These are phyloP conservation scores for Montipora capitata DNA, from an alignment of 92 coral and sea anemone species.

Conservation along the genomic window DNA sequence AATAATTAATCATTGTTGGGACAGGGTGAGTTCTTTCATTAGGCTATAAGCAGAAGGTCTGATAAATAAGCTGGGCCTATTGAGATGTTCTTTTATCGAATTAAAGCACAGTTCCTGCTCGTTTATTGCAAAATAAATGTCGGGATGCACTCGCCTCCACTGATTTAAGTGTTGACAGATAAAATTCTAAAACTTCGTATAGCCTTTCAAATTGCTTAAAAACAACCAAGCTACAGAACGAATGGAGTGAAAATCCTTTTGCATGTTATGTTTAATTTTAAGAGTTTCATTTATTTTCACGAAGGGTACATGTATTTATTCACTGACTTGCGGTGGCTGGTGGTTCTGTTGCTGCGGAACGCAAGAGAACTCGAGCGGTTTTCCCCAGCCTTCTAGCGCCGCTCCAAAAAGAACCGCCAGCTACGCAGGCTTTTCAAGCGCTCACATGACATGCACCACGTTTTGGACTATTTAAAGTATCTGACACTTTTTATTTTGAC, in stretches of 20 bases:
- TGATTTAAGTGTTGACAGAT: constrained; percentile 17
- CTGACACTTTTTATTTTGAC: too few species aligned
- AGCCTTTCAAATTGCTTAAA: constrained; percentile 10
- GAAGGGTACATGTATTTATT: too few species aligned
- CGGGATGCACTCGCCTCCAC: background rate
- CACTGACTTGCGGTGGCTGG: too few species aligned
- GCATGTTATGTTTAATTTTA: background rate
- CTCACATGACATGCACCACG: too few species aligned
- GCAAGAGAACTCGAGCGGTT: too few species aligned
- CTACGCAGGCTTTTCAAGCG: too few species aligned
- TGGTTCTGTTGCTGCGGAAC: too few species aligned
- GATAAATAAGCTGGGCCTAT: background rate
- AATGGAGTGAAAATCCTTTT: background rate
- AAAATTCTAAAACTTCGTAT: background rate
- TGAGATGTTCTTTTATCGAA: constrained; percentile 19
- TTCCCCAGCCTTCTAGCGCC: too few species aligned
- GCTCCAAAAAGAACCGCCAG: too few species aligned
- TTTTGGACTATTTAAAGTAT: too few species aligned
- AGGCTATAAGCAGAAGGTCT: background rate
- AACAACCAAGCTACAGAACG: background rate
- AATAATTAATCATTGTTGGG: constrained; percentile 13
- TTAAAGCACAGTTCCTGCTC: background rate
- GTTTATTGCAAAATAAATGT: constrained; percentile 3
- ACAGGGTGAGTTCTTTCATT: background rate
- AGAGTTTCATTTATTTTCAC: background rate